Percentiles rank a stretch among this genome's conserved stretches.
Conservation (phyloP, 2,888 invertebrate species). For the Tinea semifulvella region DNA sequence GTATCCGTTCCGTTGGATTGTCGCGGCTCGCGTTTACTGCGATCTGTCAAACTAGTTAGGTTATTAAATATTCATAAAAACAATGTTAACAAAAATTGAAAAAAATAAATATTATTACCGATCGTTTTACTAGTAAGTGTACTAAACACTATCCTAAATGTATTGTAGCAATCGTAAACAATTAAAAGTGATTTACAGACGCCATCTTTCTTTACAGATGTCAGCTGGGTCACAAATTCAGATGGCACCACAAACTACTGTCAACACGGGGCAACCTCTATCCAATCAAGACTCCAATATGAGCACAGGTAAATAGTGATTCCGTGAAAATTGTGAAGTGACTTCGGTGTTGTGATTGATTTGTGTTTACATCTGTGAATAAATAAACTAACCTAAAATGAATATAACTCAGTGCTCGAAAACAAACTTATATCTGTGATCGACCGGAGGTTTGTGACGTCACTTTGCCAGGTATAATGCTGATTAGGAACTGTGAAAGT, state of each 20-base stretch:
- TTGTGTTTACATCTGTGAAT: conserved; percentile 38
- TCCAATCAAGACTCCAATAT: conserved; percentile 98
- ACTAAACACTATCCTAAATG: conserved; percentile 25
- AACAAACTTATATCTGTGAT: conserved; percentile 38
- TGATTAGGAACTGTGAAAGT: conserved; percentile 60
- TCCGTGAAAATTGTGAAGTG: conserved; percentile 45
- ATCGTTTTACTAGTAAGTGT: conserved; percentile 31
- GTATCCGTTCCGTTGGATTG: conserved; percentile 51
- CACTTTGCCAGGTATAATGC: conserved; percentile 53
- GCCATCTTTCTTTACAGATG: conserved; percentile 81
- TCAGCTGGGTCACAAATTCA: conserved; percentile 97
- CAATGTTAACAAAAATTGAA: conserved; percentile 1
- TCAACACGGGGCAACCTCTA: conserved; percentile 82
- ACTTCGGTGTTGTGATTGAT: conserved; percentile 42
- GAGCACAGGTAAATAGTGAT: conserved; percentile 84
- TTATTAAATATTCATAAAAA: conserved; percentile 29
- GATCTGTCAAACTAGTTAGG: conserved; percentile 65
- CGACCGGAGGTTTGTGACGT: conserved; percentile 56
- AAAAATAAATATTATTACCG: neutral
- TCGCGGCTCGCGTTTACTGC: conserved; percentile 57
- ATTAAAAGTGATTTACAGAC: conserved; percentile 48
- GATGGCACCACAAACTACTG: conserved; percentile 95
- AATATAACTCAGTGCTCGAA: conserved; percentile 19
- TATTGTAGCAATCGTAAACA: conserved; percentile 31
- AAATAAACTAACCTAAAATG: conserved; percentile 7